Evolutionary conservation across 2,888 invertebrate species (phyloP).

Genomic region (Euphydryas editha): DNA sequence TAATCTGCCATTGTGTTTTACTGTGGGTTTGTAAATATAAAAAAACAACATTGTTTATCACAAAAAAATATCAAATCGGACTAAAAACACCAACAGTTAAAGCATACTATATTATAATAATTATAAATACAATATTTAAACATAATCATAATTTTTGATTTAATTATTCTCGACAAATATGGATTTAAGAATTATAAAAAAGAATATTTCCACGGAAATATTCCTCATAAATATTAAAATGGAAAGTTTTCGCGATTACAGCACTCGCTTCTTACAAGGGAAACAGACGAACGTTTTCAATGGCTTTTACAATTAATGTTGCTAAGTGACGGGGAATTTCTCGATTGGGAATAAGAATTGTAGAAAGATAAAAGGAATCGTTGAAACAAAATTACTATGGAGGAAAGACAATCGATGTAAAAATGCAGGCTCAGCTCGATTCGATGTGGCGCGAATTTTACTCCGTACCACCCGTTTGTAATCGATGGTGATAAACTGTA

Average conservation of each 20-base stretch:
- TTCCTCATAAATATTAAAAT: background rate
- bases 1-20: no score
- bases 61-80: no score
- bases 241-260: background rate
- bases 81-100: no score
- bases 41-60: no score
- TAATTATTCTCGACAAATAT: no score
- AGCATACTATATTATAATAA: no score
- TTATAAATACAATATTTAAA: no score
- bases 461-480: background rate
- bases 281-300: conserved; percentile 6
- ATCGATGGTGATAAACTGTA: no score
- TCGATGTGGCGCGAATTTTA: background rate
- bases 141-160: no score
- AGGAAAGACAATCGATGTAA: background rate
- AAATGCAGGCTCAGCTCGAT: background rate
- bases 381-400: background rate
- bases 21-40: no score
- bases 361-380: background rate
- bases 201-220: no score
- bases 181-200: background rate
- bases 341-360: background rate
- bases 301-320: background rate
- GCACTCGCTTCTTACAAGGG: background rate
- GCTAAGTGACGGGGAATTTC: background rate